Evolutionary conservation across 2,113 vertebrate species (phyloP).

Genomic region (Lepus americanus): DNA sequence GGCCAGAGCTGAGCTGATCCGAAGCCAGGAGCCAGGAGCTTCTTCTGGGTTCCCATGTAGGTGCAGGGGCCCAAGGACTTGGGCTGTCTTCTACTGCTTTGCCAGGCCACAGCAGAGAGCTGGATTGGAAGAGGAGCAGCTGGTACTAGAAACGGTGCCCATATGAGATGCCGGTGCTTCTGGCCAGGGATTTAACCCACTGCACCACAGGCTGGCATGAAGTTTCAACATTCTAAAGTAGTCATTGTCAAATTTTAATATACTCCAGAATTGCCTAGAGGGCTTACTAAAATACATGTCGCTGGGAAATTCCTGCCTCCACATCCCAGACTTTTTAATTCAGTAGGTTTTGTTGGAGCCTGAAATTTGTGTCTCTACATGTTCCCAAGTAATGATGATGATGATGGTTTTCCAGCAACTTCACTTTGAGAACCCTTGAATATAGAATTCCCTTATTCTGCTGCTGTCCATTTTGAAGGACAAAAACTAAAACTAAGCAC

Average conservation of each 20-base stretch:
- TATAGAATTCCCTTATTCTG: constrained; percentile 12
- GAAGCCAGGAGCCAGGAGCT: no score
- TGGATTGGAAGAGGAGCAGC: no score
- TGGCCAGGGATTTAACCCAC: no score
- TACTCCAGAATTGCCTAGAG: not conserved
- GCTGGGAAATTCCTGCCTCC: not conserved
- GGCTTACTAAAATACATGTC: not conserved
- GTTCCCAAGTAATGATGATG: not conserved
- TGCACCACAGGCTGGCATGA: no score
- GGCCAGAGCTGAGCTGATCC: no score
- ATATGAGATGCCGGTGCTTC: no score
- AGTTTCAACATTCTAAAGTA: constrained; percentile 15
- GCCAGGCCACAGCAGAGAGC: no score
- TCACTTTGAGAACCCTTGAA: not conserved
- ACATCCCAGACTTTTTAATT: not conserved
- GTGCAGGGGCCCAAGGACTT: no score
- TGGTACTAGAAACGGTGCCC: no score
- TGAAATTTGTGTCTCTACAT: not conserved
- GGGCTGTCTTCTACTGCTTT: no score
- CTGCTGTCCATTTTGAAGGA: not conserved
- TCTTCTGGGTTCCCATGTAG: no score
- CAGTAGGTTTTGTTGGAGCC: not conserved
- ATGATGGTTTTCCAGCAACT: not conserved
- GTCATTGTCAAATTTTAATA: constrained; percentile 16
- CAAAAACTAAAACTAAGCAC: not conserved